Evolutionary conservation across 37 sponge, comb jelly and placozoan species (phyloP), one percentile per base, ranked within the genome.

Genomic region (Ephydatia muelleri): DNA sequence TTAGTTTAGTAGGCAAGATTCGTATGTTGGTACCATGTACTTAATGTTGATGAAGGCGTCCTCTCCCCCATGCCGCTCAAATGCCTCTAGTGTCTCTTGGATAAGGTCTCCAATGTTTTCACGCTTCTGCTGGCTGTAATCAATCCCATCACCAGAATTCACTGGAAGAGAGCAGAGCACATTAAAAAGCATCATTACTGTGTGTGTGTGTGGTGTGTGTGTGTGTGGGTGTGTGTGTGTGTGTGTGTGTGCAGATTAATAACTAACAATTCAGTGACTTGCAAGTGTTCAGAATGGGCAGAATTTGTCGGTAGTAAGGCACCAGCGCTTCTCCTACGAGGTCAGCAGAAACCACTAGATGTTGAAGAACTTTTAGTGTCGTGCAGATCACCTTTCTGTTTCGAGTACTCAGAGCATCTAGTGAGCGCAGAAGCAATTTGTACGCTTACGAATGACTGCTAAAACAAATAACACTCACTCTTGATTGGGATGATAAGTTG

Each of bases 31-130:
- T 33, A 98, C 92, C 99, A 98, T 98, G 83, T 98, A 98, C 79
- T 98, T 98, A 77, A 98, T 98, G 93, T 98, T 98, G 82, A 98
- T 98, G 68, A 96, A 96, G 29, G 97, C 97, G 73, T 98, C 99
- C 21, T 84, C 93, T 75, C 99, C 99, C 33, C 99, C 99, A 49
- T 91, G 93, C 29, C 49, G 68, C 85, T 98, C 99, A 89, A 98
- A 98, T 25, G 87, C 93, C 47, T 94, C 96, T 75, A 97, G 88
- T 1, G 97, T 97, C 87, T 94, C 97, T 81, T 97, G 94, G 34
- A 97, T 92, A 68, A 97, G 91, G 49, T 94, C 95, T 32, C 97
- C 97, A 78, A 98, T 90, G 77, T 98, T 98, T 74, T 94, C 93
- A 19, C 99, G 65, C 85, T 96, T 96, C 85, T 98, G 99, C 86